Percentiles rank a stretch among this genome's conserved stretches.
Evolutionary conservation across 2,797 vertebrate species (phyloP).

Genomic region (Alfaro cultratus): DNA sequence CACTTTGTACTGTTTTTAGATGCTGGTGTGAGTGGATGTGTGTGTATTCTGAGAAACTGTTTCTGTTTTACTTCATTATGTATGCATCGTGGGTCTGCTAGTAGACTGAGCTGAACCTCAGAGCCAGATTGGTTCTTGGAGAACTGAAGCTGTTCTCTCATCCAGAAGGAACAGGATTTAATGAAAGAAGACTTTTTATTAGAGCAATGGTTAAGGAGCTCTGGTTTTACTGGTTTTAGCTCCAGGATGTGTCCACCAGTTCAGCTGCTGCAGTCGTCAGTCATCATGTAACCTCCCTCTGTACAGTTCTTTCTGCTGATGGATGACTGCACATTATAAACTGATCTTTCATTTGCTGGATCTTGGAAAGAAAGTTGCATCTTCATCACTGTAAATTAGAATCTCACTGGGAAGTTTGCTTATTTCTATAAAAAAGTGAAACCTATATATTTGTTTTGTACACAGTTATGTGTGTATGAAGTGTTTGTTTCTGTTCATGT

Average conservation of each 20-base stretch:
- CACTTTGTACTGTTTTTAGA: conserved; percentile 57
- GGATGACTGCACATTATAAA: not conserved
- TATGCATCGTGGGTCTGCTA: not conserved
- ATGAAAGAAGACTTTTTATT: not conserved
- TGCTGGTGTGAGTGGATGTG: not conserved
- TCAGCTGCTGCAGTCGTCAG: not conserved
- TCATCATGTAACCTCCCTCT: not conserved
- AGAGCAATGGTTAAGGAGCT: not conserved
- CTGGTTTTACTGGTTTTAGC: not conserved
- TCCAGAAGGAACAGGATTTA: not conserved
- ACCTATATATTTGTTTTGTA: not conserved
- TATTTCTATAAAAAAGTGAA: not conserved
- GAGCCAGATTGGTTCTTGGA: not conserved
- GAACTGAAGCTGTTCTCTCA: not conserved
- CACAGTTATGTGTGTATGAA: not conserved
- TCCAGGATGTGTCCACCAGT: not conserved
- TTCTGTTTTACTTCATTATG: not conserved
- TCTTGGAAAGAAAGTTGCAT: not conserved
- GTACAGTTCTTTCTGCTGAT: not conserved
- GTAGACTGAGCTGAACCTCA: not conserved
- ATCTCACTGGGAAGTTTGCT: not conserved
- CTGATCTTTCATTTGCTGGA: not conserved
- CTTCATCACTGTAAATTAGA: not conserved
- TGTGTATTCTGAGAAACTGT: not conserved
- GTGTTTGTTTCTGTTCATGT: not conserved